Conservation (phyloP, 2,888 invertebrate genomes). For the Chrysolina americana region DNA sequence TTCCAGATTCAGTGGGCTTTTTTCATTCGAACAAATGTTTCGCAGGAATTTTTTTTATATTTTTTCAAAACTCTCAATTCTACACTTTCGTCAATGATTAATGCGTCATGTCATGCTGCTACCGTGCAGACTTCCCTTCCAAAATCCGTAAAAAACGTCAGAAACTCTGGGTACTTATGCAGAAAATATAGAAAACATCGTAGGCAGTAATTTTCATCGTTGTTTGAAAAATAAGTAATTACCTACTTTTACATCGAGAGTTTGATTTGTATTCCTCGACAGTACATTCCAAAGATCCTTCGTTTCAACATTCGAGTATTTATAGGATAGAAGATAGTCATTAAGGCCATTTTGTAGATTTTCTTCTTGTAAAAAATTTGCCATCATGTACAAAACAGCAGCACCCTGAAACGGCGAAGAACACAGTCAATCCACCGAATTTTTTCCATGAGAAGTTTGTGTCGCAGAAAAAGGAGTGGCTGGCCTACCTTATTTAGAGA, state of each 20-base stretch:
- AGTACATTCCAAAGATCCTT: conserved; percentile 87
- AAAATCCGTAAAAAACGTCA: no score
- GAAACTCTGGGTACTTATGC: no score
- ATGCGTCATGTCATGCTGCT: no score
- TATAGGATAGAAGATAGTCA: conserved; percentile 79
- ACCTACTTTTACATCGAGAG: conserved; percentile 75
- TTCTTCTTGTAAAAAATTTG: conserved; percentile 77
- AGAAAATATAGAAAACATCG: no score
- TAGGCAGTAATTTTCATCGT: not conserved
- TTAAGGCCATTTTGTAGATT: conserved; percentile 77
- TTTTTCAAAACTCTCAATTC: no score
- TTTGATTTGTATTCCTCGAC: conserved; percentile 76
- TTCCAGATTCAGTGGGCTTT: no score
- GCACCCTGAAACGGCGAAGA: conserved; percentile 74
- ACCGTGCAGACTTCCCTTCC: no score
- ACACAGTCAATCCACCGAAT: not conserved
- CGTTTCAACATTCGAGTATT: conserved; percentile 82
- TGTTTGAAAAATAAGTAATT: conserved; percentile 14
- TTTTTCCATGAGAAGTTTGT: no score
- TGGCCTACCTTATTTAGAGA: conserved; percentile 78
- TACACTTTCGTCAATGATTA: no score
- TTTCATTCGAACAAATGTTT: no score
- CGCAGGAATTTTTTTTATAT: no score
- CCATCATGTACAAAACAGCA: conserved; percentile 81
- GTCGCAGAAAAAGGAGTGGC: not conserved